Conservation (phyloP, 1,140 invertebrate species). For the Meloidogyne chitwoodi region DNA sequence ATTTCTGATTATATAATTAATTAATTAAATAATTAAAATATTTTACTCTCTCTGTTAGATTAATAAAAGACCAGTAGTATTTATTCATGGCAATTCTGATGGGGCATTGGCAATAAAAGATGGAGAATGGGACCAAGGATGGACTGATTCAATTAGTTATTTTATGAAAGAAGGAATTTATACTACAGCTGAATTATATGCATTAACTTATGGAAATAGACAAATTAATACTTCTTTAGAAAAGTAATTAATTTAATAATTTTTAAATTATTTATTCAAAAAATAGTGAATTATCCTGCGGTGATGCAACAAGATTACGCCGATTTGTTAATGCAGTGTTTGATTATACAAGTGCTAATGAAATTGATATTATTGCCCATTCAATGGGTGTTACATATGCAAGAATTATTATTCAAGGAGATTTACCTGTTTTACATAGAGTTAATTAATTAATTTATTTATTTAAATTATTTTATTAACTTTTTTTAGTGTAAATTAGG, state of each 20-base stretch:
- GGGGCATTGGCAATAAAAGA: conserved; percentile 7
- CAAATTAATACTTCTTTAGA: conserved; percentile 1
- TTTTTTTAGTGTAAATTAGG: conserved; percentile 9
- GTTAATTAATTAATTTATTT: background rate
- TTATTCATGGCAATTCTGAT: conserved; percentile 40
- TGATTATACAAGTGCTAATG: conserved; percentile 27
- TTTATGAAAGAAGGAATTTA: conserved; percentile 37
- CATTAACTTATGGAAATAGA: conserved; percentile 37
- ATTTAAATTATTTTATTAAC: background rate
- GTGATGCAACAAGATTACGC: conserved; percentile 19
- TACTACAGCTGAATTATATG: conserved; percentile 36
- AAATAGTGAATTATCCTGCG: conserved; percentile 14
- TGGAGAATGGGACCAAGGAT: conserved; percentile 7
- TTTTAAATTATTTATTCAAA: background rate
- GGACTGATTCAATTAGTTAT: conserved; percentile 25
- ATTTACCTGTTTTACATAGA: background rate
- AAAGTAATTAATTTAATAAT: background rate
- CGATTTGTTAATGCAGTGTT: conserved; percentile 41
- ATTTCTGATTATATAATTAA: background rate
- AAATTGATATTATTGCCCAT: conserved; percentile 44
- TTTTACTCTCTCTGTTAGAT: no score
- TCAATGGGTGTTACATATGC: conserved; percentile 50
- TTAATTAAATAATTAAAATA: no score
- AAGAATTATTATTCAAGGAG: conserved; percentile 40
- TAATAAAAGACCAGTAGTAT: conserved; percentile 28